Evolutionary conservation across 53 echinoderm and acorn worm species (phyloP).

Genomic region (Paracentrotus lividus): DNA sequence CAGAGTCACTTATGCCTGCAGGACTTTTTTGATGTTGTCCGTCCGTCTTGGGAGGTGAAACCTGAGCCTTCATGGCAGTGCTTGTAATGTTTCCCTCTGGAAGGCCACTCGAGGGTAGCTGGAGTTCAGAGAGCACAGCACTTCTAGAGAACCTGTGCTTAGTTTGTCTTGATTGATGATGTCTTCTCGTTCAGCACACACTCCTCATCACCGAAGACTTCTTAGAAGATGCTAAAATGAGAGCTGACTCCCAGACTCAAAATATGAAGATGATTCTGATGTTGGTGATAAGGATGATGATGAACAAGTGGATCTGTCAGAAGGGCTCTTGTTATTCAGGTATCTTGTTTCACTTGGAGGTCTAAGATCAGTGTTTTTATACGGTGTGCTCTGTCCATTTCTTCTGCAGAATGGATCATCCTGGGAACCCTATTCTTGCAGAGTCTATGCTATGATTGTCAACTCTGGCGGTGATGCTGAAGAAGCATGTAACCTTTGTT

Average conservation of each 20-base stretch:
- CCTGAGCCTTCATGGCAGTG: constrained; percentile 22
- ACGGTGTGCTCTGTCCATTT: neutral
- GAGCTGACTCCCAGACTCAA: neutral
- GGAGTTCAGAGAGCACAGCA: constrained; percentile 55
- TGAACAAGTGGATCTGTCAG: neutral
- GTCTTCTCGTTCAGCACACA: too few species aligned
- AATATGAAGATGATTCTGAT: neutral
- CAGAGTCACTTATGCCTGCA: too few species aligned
- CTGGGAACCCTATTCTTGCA: neutral
- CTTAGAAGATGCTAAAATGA: neutral
- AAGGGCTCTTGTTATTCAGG: neutral
- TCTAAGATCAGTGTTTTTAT: neutral
- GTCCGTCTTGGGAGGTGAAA: neutral
- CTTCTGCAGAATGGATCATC: neutral
- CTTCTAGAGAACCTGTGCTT: neutral
- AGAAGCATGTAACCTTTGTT: constrained; percentile 24
- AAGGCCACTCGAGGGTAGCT: constrained; percentile 17
- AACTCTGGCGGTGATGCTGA: neutral
- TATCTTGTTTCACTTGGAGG: neutral
- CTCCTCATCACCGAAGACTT: neutral
- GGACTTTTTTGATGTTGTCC: neutral
- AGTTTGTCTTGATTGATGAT: neutral
- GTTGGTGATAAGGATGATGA: neutral
- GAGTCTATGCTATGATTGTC: neutral
- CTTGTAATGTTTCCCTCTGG: neutral